Percentiles rank a stretch among this genome's conserved stretches.
These are phyloP conservation scores for Melangyna quadrimaculata DNA, from an alignment of 2,888 invertebrate species.

Conservation along the genomic window DNA sequence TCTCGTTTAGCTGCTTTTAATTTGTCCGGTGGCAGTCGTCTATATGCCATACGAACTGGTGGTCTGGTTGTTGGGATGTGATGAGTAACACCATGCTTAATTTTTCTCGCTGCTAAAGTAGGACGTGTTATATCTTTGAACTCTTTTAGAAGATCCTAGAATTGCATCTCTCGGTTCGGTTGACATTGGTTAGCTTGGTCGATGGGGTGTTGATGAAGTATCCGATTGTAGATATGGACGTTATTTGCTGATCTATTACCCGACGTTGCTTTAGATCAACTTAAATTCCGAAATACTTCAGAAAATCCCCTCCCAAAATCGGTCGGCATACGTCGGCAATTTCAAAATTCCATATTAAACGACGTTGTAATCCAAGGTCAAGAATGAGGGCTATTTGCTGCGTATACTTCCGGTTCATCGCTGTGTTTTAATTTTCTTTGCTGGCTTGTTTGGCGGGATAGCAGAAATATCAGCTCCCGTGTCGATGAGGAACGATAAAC, in stretches of 20 bases:
- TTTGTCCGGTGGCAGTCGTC: no score
- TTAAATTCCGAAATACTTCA: no score
- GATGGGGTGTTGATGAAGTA: background rate
- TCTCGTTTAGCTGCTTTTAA: no score
- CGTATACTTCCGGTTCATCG: background rate
- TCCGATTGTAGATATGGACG: background rate
- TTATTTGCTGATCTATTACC: background rate
- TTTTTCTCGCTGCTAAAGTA: background rate
- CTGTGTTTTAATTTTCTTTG: background rate
- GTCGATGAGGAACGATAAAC: background rate
- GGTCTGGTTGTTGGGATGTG: no score
- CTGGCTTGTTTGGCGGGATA: background rate
- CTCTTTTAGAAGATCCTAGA: background rate
- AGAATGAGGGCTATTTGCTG: no score
- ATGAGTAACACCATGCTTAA: no score
- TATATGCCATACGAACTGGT: no score
- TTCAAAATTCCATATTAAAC: background rate
- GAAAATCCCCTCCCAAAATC: background rate
- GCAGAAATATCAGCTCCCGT: background rate
- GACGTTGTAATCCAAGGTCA: no score
- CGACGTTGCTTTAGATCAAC: background rate
- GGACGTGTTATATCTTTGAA: background rate
- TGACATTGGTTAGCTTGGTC: background rate
- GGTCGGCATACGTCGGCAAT: background rate
- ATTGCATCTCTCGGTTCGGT: background rate